phyloP scores from a whole-genome alignment of 2,113 vertebrate species.

The cattle (Bos taurus) region DNA sequence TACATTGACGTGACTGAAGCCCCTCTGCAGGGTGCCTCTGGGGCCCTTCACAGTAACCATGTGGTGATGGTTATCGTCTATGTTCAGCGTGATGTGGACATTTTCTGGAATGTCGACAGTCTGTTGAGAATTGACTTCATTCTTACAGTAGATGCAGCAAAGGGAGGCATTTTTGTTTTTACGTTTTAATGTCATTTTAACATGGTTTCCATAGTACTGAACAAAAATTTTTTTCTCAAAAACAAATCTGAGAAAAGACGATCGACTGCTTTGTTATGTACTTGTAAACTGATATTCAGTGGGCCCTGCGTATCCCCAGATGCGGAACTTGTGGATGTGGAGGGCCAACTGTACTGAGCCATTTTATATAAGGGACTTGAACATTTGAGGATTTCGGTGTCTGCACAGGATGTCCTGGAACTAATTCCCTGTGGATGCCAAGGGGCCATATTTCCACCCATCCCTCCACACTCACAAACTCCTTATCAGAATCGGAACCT shows the following conservation, averaged over 20 bases:
- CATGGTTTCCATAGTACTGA: not conserved
- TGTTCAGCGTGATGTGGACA: not conserved
- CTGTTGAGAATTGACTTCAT: not conserved
- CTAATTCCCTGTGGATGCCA: not conserved
- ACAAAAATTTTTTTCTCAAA: not conserved
- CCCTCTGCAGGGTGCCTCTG: not conserved
- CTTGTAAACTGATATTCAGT: not conserved
- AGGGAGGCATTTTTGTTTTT: not conserved
- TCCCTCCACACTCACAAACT: not conserved
- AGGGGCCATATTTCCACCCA: not conserved
- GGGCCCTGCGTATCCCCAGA: not conserved
- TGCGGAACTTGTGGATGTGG: not conserved
- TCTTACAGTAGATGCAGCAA: not conserved
- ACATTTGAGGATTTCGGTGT: not conserved
- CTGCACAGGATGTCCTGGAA: not conserved
- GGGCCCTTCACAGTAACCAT: not conserved
- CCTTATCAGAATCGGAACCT: not conserved
- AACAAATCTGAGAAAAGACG: not conserved
- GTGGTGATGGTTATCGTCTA: no score
- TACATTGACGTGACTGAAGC: not conserved
- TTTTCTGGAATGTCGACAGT: not conserved
- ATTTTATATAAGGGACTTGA: not conserved
- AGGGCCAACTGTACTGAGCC: not conserved
- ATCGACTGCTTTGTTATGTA: not conserved
- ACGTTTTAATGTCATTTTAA: not conserved